Conservation (phyloP, 35 echinoderm and acorn worm species). For the Apostichopus parvimensis region DNA sequence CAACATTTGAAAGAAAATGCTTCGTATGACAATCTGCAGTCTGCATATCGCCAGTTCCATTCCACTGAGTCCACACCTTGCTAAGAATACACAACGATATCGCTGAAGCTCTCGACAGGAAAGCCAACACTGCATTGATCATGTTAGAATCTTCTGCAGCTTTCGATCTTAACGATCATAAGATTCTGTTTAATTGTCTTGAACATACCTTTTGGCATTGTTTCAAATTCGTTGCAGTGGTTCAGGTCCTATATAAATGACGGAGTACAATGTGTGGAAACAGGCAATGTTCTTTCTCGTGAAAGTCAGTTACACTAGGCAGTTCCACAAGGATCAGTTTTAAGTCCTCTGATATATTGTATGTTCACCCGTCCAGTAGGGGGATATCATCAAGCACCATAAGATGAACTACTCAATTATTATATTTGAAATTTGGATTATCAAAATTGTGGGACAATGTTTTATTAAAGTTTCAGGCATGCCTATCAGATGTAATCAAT, state of each 20-base stretch:
- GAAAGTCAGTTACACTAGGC: not conserved
- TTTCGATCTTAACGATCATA: constrained; percentile 65
- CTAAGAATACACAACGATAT: constrained; percentile 63
- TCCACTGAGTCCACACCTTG: constrained; percentile 56
- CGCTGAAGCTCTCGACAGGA: constrained; percentile 27
- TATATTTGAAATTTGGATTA: not conserved
- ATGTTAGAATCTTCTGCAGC: constrained; percentile 54
- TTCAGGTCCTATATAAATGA: constrained; percentile 52
- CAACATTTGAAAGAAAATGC: not conserved
- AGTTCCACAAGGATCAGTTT: constrained; percentile 40
- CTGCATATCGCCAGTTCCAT: constrained; percentile 34
- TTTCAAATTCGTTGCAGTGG: constrained; percentile 16
- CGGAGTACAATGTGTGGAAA: not conserved
- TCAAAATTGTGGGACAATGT: too few relatives aligned
- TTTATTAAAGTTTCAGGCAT: too few relatives aligned
- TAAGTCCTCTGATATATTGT: not conserved
- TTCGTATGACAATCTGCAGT: constrained; percentile 47
- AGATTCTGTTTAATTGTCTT: constrained; percentile 43
- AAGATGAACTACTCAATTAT: too few relatives aligned
- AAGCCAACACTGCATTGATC: constrained; percentile 17
- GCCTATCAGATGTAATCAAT: too few relatives aligned
- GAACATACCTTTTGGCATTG: constrained; percentile 40
- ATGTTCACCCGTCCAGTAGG: too few relatives aligned
- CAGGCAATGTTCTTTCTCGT: not conserved
- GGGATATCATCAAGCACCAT: too few relatives aligned